phyloP scores from a whole-genome alignment of 2,888 invertebrate genomes.

The Balanococcus diminutus region DNA sequence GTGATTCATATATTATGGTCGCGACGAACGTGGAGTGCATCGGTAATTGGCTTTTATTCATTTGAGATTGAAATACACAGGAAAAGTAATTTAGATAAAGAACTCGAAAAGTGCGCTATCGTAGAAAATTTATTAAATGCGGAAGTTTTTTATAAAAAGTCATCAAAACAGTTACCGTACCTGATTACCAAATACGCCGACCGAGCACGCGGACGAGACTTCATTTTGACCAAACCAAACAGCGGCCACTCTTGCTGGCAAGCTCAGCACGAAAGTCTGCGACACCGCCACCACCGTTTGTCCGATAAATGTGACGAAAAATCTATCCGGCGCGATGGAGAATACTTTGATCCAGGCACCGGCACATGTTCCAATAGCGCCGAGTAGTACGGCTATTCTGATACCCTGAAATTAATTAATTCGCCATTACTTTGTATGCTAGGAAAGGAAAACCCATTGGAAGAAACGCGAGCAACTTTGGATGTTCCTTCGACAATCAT shows the following conservation, averaged over 20 bases:
- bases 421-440: neutral
- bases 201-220: slow-evolving; percentile 95
- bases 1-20: neutral
- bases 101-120: neutral
- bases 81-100: slow-evolving; percentile 32
- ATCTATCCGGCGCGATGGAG: slow-evolving; percentile 82
- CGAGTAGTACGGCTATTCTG: slow-evolving; percentile 79
- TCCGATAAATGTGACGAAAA: slow-evolving; percentile 86
- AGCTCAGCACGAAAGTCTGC: slow-evolving; percentile 90
- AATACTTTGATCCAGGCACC: slow-evolving; percentile 93
- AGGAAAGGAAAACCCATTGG: neutral
- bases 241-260: slow-evolving; percentile 91
- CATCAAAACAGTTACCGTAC: slow-evolving; percentile 63
- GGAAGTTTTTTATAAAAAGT: slow-evolving; percentile 19
- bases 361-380: slow-evolving; percentile 81
- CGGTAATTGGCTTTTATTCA: slow-evolving; percentile 14
- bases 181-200: slow-evolving; percentile 99
- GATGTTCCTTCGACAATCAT: neutral
- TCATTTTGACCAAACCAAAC: slow-evolving; percentile 98
- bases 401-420: slow-evolving; percentile 72
- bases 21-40: slow-evolving; percentile 4
- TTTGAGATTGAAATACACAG: slow-evolving; percentile 9
- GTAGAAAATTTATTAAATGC: neutral
- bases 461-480: neutral
- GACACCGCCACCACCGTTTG: slow-evolving; percentile 86